Evolutionary conservation across 1,140 invertebrate genomes (phyloP).

Genomic region (Aplysia californica): DNA sequence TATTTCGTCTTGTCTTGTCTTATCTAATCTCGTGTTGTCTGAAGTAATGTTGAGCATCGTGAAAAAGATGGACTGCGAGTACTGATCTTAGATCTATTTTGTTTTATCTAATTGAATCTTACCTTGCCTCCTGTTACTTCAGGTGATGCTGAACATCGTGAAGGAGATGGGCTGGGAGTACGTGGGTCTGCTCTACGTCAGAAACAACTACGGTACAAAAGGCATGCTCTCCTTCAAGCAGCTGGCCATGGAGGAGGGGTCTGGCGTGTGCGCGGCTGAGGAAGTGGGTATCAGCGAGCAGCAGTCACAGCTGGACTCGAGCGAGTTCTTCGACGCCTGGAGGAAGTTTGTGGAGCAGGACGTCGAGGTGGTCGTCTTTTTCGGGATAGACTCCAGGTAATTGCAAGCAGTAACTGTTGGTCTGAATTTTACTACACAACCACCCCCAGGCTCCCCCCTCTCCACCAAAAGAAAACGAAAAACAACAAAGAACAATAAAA

Average conservation of each 20-base stretch:
- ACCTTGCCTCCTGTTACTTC: too few species aligned
- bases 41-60: too few species aligned
- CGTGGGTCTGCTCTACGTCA: conserved; percentile 54
- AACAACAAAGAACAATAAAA: too few species aligned
- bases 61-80: too few species aligned
- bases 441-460: too few species aligned
- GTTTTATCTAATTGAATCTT: too few species aligned
- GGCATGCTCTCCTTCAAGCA: conserved; percentile 47
- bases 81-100: too few species aligned
- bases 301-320: conserved; percentile 52
- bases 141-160: conserved; percentile 76
- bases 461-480: too few species aligned
- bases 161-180: conserved; percentile 63
- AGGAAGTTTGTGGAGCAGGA: conserved; percentile 21
- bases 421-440: too few species aligned
- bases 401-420: too few species aligned
- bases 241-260: conserved; percentile 57
- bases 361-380: conserved; percentile 75
- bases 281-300: conserved; percentile 66
- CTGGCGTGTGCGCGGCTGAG: conserved; percentile 74
- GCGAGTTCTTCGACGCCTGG: conserved; percentile 29
- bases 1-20: too few species aligned
- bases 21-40: too few species aligned
- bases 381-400: conserved; percentile 79
- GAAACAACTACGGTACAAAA: conserved; percentile 71